Percentiles rank a stretch among this genome's conserved stretches.
Evolutionary conservation across 2,113 vertebrate genomes (phyloP).

Genomic region (Eubucco bourcierii): DNA sequence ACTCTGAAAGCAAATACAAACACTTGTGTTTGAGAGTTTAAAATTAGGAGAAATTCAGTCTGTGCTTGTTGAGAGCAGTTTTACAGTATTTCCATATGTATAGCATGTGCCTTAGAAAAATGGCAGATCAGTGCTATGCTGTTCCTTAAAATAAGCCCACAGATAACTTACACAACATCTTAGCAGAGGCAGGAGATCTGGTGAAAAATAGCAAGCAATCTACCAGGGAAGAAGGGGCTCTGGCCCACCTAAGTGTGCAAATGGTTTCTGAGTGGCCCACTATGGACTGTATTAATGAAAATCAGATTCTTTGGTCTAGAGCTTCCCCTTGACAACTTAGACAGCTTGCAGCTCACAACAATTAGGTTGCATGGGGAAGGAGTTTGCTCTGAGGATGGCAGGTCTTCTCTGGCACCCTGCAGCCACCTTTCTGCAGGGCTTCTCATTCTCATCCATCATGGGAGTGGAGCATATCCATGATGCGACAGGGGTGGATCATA

Average conservation of each 20-base stretch:
- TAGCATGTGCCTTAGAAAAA: not conserved
- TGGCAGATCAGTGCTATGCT: not conserved
- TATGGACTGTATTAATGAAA: not conserved
- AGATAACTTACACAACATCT: not conserved
- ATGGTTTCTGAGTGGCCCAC: not conserved
- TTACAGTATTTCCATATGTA: not conserved
- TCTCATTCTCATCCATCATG: not conserved
- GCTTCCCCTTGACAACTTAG: not conserved
- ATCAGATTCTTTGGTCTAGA: not conserved
- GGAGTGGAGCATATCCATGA: not conserved
- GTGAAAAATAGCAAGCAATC: not conserved
- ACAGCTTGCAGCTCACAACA: not conserved
- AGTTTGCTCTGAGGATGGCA: not conserved
- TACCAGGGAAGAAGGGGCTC: not conserved
- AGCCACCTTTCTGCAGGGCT: not conserved
- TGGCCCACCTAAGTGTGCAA: not conserved
- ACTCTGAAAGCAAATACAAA: not conserved
- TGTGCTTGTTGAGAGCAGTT: not conserved
- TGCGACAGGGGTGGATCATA: accelerated
- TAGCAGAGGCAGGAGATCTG: not conserved
- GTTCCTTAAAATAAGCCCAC: not conserved
- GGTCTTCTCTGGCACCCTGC: not conserved
- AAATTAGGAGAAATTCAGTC: not conserved
- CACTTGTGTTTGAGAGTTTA: not conserved
- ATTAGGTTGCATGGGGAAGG: not conserved